A percentile compares a stretch with the other conserved stretches of the same genome.
phyloP scores from a whole-genome alignment of 2,113 vertebrate species.

The Ameiurus melas region DNA sequence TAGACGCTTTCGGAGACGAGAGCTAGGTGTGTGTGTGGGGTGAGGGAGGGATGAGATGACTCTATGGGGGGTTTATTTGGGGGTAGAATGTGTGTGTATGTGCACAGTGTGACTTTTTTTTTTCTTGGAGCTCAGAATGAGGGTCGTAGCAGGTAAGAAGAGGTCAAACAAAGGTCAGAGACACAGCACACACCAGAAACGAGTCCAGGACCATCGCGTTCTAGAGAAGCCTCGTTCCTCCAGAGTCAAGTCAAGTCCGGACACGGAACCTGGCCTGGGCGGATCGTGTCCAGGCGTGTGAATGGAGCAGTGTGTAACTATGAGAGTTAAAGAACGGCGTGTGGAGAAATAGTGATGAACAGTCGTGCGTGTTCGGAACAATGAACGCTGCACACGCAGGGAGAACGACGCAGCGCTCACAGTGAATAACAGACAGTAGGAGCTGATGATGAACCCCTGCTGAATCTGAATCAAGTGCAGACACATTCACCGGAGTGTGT shows the following conservation, averaged over 20 bases:
- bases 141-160: not conserved
- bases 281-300: not conserved
- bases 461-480: slow-evolving; percentile 22
- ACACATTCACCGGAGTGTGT: not conserved
- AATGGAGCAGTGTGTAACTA: not conserved
- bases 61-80: not conserved
- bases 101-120: not conserved
- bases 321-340: not conserved
- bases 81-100: not conserved
- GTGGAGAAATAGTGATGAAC: not conserved
- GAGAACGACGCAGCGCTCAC: not conserved
- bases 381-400: not conserved
- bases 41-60: too few species aligned
- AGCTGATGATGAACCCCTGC: slow-evolving; percentile 9
- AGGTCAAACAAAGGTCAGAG: not conserved
- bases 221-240: not conserved
- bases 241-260: not conserved
- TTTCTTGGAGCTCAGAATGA: not conserved
- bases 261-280: not conserved
- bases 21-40: not conserved
- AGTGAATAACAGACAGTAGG: slow-evolving; percentile 8
- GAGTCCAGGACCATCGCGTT: not conserved
- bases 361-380: not conserved
- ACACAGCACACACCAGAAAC: not conserved
- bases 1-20: not conserved